Evolutionary conservation across 2,888 invertebrate genomes (phyloP), one percentile per base, ranked within the genome.

Genomic region (Cosmorhoe ocellata): DNA sequence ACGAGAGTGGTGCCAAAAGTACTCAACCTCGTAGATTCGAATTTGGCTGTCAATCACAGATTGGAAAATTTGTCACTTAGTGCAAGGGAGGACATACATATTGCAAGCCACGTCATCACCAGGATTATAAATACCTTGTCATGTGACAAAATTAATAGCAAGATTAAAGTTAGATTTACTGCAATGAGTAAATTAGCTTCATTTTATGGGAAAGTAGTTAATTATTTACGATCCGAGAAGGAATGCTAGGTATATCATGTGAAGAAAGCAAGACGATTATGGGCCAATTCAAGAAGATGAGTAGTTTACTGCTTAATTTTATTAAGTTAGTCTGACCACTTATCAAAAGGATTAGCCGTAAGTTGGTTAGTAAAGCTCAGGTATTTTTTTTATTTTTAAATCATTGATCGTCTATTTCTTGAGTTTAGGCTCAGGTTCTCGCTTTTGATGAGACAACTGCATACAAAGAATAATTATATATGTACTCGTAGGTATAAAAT

Each of bases 41-140:
- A n/a, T n/a, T 18, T 32, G n/a, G n/a, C 14, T 28, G 33, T 27
- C 34, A 10, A 6, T 1, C 9, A 8, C n/a, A 42, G n/a, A 28
- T 28, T 18, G 4, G 4, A 18, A 42, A 32, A 26, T 44, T 13
- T 2, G 9, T 28, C 4, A 37, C 46, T 50, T 33, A 34, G 34
- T 63, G 58, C 58, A 52, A 48, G 59, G 58, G 59, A 63, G 68
- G 67, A 59, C 62, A 51, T 38, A 22, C 41, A 61, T 62, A 65
- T 67, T 69, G 66, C 57, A 66, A 63, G 56, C 60, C 58, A 58
- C 68, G 71, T 71, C 71, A 70, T 58, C 72, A 62, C 47, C 45
- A 34, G 43, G 59, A 42, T 58, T 63, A 61, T 64, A 67, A 56
- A 61, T 57, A 58, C 45, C 42, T 49, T 39, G 40, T 53, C 49